Conservation (phyloP, 2,888 invertebrate species). For the Drosophila hamatofila region DNA sequence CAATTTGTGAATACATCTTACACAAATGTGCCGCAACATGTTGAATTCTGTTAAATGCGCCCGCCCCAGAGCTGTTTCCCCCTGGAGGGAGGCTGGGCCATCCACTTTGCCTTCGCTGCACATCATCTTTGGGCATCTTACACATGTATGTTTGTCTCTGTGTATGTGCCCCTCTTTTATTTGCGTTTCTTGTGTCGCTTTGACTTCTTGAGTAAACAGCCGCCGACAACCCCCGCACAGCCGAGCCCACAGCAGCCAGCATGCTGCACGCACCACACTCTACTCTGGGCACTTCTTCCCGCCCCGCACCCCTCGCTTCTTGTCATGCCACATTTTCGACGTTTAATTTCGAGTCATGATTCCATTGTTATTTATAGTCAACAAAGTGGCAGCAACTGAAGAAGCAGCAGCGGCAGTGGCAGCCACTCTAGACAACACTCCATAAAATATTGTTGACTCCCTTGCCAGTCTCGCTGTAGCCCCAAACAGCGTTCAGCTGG, state of each 20-base stretch:
- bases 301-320: no score
- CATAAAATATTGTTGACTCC: conserved; percentile 69
- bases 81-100: neutral
- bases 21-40: conserved; percentile 47
- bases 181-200: conserved; percentile 63
- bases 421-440: conserved; percentile 76
- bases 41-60: conserved; percentile 13
- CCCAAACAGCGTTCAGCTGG: conserved; percentile 20
- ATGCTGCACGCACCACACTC: neutral
- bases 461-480: no score
- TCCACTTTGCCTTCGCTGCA: conserved; percentile 22
- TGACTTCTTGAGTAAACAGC: conserved; percentile 61
- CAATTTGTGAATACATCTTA: conserved; percentile 55
- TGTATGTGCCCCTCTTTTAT: conserved; percentile 41
- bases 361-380: conserved; percentile 80
- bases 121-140: conserved; percentile 53
- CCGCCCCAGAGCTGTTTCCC: neutral
- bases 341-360: conserved; percentile 80
- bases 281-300: neutral
- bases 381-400: conserved; percentile 63
- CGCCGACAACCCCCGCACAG: neutral
- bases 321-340: conserved; percentile 58
- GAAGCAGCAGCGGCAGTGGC: conserved; percentile 35
- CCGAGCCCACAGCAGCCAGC: neutral
- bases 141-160: conserved; percentile 25